A percentile compares a stretch with the other conserved stretches of the same genome.
Evolutionary conservation across 2,797 vertebrate genomes (phyloP).

Genomic region (Pantherophis vulpinus): DNA sequence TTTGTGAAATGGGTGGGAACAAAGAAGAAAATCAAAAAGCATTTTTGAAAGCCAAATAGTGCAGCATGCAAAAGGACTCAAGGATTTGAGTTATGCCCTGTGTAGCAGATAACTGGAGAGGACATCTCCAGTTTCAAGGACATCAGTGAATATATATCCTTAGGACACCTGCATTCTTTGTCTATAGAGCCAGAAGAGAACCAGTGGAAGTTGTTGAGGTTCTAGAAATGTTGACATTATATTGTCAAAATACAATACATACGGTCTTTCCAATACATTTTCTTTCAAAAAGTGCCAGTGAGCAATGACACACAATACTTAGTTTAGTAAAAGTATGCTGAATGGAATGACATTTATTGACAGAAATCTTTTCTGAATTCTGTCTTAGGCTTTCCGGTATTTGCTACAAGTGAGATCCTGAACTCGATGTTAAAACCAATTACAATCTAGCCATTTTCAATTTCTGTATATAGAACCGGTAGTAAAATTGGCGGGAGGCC

Average conservation of each 20-base stretch:
- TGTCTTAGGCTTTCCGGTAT: background rate
- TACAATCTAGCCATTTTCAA: background rate
- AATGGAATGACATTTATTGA: background rate
- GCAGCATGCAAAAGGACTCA: background rate
- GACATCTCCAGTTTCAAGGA: background rate
- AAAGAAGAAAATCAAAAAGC: background rate
- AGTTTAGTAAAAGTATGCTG: background rate
- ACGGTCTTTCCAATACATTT: background rate
- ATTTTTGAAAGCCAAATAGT: background rate
- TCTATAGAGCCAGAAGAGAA: background rate
- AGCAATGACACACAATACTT: background rate
- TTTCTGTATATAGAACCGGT: no score
- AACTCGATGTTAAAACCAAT: background rate
- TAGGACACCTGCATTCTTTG: background rate
- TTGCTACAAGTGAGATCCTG: background rate
- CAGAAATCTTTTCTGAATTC: background rate
- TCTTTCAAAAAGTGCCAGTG: background rate
- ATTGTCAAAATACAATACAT: background rate
- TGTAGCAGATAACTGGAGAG: background rate
- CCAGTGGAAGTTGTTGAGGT: background rate
- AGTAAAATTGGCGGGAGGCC: no score
- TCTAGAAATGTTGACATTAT: background rate
- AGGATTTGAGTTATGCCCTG: background rate
- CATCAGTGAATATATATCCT: background rate
- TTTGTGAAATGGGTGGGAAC: background rate